Evolutionary conservation across 2,888 invertebrate species (phyloP), one percentile per base, ranked within the genome.

Genomic region (Biston stratarius): DNA sequence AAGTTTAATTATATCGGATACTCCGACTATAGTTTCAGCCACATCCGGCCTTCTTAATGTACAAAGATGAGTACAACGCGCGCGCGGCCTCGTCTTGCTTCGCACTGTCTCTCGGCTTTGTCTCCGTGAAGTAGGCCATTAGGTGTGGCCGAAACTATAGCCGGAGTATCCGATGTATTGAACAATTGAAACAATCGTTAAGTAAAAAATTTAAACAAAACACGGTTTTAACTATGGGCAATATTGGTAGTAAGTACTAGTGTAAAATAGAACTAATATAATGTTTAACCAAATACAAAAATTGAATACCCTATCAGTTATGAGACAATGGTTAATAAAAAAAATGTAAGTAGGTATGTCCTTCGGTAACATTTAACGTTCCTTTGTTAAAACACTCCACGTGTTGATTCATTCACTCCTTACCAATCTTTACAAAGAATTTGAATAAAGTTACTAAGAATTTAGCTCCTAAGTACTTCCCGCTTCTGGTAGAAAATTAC

Each of bases 331-430:
- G 51, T 45, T 34, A 34, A 47, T 66, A 66, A 66, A 66, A 8
- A 15, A 51, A 42, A n/a, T n/a, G n/a, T n/a, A n/a, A n/a, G 12
- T 6, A 33, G n/a, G 3, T 45, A 36, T 34, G 24, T 58, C 47
- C 53, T 64, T 61, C 56, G 44, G 60, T 49, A 61, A 61, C 34
- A 33, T 55, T 52, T 40, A 66, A 56, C 47, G 65, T 61, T 56
- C 56, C 55, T 66, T 66, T 66, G 65, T 61, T 66, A 49, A 24
- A n/a, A 40, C 33, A 6, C 14, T 9, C 56, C 55, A 57, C 61
- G 61, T 56, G 64, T 65, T 65, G 65, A 66, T 61, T 66, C 61
- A 66, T 61, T 61, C 56, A 48, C 14, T 55, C 53, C 48, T 47
- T 52, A 64, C 51, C 6, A 14, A 45, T 10, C n/a, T 0, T n/a